Base-by-base conservation (phyloP, 2,113 vertebrate species). In the Myocastor coypus region DNA sequence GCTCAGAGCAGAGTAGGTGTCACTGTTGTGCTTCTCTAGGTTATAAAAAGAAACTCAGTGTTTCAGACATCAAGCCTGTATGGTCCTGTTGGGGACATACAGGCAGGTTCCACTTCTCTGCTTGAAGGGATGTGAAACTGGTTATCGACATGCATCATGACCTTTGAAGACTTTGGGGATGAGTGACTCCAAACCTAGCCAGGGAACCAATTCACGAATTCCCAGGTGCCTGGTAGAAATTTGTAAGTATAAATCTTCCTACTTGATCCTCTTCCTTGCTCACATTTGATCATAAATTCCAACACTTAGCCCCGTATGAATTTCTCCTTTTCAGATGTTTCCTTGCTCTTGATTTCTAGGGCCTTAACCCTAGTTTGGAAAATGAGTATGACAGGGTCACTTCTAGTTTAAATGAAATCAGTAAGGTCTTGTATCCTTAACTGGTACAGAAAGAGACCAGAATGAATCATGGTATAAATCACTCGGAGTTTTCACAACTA, bases 401-500 rank as follows among this genome's bases (percentile, higher is more conserved):
- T 37, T 91, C 81, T 66, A 82, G 11, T 73, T 87, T 63, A 83
- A 69, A 37, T 83, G 30, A 87, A 87, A 83, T 92, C 77, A 85
- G 55, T 52, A 20, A 92, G 57, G 32, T 59, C 63, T 91, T 71
- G 3, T 20, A 13, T 46, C 68, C 73, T n/a, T n/a, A n/a, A n/a
- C 83, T 83, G 34, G 37, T 52, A 52, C 12, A 52, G 52, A 83
- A 68, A 87, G 52, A 84, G 63, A 93, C 66, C 91, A 78, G 96
- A 91, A 93, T n/a, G 83, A 46, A 82, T 34, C 87, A 42, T 82
- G 46, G 63, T 88, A 68, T 77, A 40, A 71, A 94, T 85, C 68
- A 50, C 63, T 92, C 68, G 91, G 13, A 89, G 5, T 77, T 93
- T 84, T 91, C 94, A 95, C 83, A 95, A 75, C 90, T 92, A 92